Conservation (phyloP, 2,888 invertebrate species). For the Drosophila tanythrix region DNA sequence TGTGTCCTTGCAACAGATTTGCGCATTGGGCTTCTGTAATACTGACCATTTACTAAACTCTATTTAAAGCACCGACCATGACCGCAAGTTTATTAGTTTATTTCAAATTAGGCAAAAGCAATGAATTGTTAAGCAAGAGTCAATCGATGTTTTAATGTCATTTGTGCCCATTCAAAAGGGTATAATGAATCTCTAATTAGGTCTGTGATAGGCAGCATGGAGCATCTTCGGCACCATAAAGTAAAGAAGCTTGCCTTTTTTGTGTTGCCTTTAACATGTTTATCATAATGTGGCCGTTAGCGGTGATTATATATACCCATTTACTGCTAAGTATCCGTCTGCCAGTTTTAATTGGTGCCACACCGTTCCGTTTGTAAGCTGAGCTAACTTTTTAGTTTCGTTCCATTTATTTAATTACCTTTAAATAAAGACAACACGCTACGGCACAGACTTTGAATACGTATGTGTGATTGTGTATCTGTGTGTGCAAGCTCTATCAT, state of each 20-base stretch:
- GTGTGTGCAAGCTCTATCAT: slow-evolving; percentile 4
- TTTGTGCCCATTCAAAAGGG: neutral
- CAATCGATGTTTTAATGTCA: slow-evolving; percentile 42
- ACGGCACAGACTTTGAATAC: slow-evolving; percentile 24
- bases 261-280: no score
- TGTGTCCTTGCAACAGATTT: slow-evolving; percentile 20
- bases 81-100: neutral
- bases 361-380: neutral
- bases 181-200: neutral
- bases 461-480: neutral
- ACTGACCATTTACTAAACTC: slow-evolving; percentile 31
- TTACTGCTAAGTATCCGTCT: neutral
- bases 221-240: neutral
- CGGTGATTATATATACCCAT: neutral
- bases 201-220: neutral
- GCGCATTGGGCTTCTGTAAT: slow-evolving; percentile 41
- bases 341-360: neutral
- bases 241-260: neutral
- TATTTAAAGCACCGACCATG: slow-evolving; percentile 7
- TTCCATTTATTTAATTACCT: slow-evolving; percentile 60
- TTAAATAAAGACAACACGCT: slow-evolving; percentile 49
- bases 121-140: slow-evolving; percentile 38
- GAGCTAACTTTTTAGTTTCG: slow-evolving; percentile 18
- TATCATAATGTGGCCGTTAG: no score
- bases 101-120: neutral